Percentiles rank a stretch among this genome's conserved stretches.
phyloP scores from a whole-genome alignment of 2,888 invertebrate species.

The Mechanitis messenoides region DNA sequence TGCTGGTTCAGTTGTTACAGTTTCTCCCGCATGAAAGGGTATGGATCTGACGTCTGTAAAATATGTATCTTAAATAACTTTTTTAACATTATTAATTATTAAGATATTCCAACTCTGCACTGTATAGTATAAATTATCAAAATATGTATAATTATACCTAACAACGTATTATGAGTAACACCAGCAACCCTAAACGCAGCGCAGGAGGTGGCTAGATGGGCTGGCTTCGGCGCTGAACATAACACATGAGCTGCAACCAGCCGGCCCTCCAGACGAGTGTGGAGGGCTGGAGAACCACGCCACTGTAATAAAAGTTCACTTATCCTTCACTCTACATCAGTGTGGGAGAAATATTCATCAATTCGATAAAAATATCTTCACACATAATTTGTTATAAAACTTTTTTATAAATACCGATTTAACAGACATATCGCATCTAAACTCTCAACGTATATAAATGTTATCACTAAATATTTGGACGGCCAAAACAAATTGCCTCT shows the following conservation, averaged over 20 bases:
- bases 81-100: neutral
- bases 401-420: constrained; percentile 12
- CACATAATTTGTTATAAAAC: neutral
- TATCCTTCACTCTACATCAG: neutral
- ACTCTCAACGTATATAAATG: constrained; percentile 51
- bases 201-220: constrained; percentile 84
- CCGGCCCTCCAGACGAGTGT: constrained; percentile 85
- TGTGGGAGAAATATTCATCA: neutral
- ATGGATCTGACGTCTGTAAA: constrained; percentile 85
- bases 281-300: constrained; percentile 86
- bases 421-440: constrained; percentile 40
- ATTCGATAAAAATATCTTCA: neutral
- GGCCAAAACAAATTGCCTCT: constrained; percentile 61
- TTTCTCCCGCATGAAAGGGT: constrained; percentile 81
- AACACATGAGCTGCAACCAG: constrained; percentile 86
- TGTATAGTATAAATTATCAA: no score
- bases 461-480: constrained; percentile 53
- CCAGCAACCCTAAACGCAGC: constrained; percentile 91
- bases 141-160: constrained; percentile 44
- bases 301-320: constrained; percentile 73
- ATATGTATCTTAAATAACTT: neutral
- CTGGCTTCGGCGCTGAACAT: constrained; percentile 80
- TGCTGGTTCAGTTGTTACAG: constrained; percentile 66
- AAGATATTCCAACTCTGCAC: no score
- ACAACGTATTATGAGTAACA: constrained; percentile 75